Evolutionary conservation across 2,888 invertebrate genomes (phyloP).

Genomic region (Hyposoter dolosus): DNA sequence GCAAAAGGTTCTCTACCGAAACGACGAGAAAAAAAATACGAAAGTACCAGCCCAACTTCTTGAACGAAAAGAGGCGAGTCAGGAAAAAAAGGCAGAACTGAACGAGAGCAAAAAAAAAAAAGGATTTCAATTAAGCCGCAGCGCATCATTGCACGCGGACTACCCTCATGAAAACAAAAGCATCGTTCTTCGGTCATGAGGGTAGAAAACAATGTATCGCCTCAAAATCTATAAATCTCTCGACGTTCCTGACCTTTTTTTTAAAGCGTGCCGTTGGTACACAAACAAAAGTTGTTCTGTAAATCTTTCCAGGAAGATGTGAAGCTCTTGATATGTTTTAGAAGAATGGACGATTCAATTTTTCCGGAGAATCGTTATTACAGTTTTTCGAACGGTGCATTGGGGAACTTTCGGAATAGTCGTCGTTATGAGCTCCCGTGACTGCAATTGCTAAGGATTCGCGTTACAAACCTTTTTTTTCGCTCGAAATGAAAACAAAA

Average conservation of each 20-base stretch:
- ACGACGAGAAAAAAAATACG: constrained; percentile 29
- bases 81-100: constrained; percentile 16
- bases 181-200: not conserved
- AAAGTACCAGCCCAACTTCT: constrained; percentile 47
- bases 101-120: constrained; percentile 33
- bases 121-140: constrained; percentile 65
- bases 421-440: not conserved
- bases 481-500: not conserved
- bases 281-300: constrained; percentile 68
- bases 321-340: constrained; percentile 20
- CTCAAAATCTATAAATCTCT: constrained; percentile 67
- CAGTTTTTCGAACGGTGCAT: not conserved
- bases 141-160: constrained; percentile 36
- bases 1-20: constrained; percentile 24
- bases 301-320: constrained; percentile 57
- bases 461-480: not conserved
- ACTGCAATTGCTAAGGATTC: not conserved
- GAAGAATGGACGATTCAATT: not conserved
- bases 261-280: constrained; percentile 61
- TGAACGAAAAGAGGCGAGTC: constrained; percentile 48
- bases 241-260: constrained; percentile 39
- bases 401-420: not conserved
- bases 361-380: not conserved
- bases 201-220: constrained; percentile 46
- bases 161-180: constrained; percentile 46